Evolutionary conservation across 2,888 invertebrate species (phyloP).

Genomic region (Melanargia galathea): DNA sequence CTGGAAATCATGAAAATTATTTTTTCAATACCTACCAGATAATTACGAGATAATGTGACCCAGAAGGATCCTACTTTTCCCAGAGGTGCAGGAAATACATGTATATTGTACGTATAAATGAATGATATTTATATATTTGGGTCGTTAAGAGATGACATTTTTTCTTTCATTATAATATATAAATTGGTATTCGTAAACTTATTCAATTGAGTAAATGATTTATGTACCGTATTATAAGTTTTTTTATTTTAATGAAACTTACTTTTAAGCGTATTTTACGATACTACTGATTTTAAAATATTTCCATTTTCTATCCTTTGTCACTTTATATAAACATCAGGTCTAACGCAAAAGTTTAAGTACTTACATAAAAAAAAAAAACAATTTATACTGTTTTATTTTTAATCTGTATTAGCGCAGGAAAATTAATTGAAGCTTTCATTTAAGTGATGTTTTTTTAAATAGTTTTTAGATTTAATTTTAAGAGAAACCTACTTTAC

Average conservation of each 20-base stretch:
- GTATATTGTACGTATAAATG: too few species aligned
- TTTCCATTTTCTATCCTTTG: not conserved
- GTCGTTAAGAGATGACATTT: not conserved
- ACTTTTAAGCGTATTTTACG: not conserved
- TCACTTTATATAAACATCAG: not conserved
- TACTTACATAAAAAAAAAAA: too few species aligned
- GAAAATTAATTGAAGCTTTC: slow-evolving; percentile 14
- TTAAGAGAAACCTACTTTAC: not conserved
- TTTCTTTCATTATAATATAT: not conserved
- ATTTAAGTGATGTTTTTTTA: not conserved
- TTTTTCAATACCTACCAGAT: not conserved
- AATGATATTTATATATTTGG: too few species aligned
- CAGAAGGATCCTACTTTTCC: too few species aligned
- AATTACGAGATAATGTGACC: not conserved
- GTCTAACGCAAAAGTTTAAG: too few species aligned
- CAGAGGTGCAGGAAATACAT: too few species aligned
- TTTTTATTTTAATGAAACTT: not conserved
- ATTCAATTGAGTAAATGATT: not conserved
- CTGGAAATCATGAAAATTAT: not conserved
- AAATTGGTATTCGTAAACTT: slow-evolving; percentile 14
- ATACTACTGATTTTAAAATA: not conserved
- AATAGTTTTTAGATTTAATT: not conserved
- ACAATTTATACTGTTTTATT: not conserved
- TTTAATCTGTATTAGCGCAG: not conserved
- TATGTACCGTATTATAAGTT: not conserved